A percentile compares a stretch with the other conserved stretches of the same genome.
These are phyloP conservation scores for Plagodis pulveraria DNA, from an alignment of 2,888 invertebrate species.

Conservation along the genomic window DNA sequence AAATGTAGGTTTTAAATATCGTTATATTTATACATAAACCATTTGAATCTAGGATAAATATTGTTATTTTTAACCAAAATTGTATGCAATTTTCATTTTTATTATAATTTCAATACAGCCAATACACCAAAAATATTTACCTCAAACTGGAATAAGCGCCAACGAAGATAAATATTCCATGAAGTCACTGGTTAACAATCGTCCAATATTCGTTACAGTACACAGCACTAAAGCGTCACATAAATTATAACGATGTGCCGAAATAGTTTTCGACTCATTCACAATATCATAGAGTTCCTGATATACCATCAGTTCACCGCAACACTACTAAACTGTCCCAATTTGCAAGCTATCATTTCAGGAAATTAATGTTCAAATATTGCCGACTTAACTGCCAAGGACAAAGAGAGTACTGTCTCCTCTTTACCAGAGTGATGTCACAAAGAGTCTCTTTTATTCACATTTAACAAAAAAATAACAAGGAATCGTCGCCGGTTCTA, in stretches of 20 bases:
- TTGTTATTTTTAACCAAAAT: too few species aligned
- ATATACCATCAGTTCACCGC: slow-evolving; percentile 54
- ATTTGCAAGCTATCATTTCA: slow-evolving; percentile 50
- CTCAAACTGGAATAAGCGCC: slow-evolving; percentile 3
- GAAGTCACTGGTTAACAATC: slow-evolving; percentile 53
- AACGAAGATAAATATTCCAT: slow-evolving; percentile 60
- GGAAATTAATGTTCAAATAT: slow-evolving; percentile 43
- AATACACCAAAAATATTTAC: slow-evolving; percentile 14
- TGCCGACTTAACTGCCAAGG: slow-evolving; percentile 11
- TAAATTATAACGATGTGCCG: slow-evolving; percentile 46
- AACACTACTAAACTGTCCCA: slow-evolving; percentile 54
- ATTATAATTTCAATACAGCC: too few species aligned
- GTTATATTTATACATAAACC: too few species aligned
- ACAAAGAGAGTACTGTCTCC: slow-evolving; percentile 56
- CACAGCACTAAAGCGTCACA: slow-evolving; percentile 69
- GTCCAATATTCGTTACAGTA: slow-evolving; percentile 59
- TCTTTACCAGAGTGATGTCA: slow-evolving; percentile 63
- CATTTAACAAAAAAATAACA: slow-evolving; percentile 75
- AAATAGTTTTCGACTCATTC: slow-evolving; percentile 45
- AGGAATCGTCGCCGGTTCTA: slow-evolving; percentile 72
- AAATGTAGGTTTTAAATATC: too few species aligned
- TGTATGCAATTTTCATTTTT: too few species aligned
- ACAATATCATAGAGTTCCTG: slow-evolving; percentile 47
- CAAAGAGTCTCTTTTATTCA: slow-evolving; percentile 72
- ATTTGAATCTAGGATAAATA: too few species aligned